Evolutionary conservation across 2,888 invertebrate species (phyloP).

Genomic region (Phania funesta): DNA sequence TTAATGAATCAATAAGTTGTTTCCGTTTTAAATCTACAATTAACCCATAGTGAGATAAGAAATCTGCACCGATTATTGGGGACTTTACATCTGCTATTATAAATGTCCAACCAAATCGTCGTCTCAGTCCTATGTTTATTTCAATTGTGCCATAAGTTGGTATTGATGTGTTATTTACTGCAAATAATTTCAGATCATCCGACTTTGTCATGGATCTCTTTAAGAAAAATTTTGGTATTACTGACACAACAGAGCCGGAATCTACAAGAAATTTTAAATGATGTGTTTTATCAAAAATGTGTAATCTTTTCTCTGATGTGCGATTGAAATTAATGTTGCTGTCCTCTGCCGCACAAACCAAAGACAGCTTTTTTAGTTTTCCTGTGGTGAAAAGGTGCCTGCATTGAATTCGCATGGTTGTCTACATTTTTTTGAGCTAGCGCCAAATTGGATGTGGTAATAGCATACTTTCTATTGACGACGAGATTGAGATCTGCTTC

Average conservation of each 20-base stretch:
- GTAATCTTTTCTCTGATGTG: no score
- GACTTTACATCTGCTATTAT: conserved; percentile 47
- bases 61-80: conserved; percentile 42
- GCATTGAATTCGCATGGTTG: conserved; percentile 43
- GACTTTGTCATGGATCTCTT: background rate
- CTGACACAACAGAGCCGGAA: conserved; percentile 42
- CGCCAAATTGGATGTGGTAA: conserved; percentile 45
- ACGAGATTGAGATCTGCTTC: conserved; percentile 10
- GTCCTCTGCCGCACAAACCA: conserved; percentile 35
- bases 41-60: conserved; percentile 35
- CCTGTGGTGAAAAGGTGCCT: background rate
- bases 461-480: conserved; percentile 49
- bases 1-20: conserved; percentile 14
- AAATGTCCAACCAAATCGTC: conserved; percentile 46
- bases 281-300: no score
- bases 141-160: conserved; percentile 46
- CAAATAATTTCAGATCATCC: conserved; percentile 25
- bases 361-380: conserved; percentile 48
- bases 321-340: conserved; percentile 18
- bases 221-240: conserved; percentile 21
- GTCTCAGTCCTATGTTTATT: conserved; percentile 34
- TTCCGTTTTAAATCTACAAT: conserved; percentile 34
- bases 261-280: no score
- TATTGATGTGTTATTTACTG: conserved; percentile 42
- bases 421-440: conserved; percentile 29